Percentiles rank a stretch among this genome's conserved stretches.
Evolutionary conservation across 2,888 invertebrate species (phyloP).

Genomic region (Volucella inanis): DNA sequence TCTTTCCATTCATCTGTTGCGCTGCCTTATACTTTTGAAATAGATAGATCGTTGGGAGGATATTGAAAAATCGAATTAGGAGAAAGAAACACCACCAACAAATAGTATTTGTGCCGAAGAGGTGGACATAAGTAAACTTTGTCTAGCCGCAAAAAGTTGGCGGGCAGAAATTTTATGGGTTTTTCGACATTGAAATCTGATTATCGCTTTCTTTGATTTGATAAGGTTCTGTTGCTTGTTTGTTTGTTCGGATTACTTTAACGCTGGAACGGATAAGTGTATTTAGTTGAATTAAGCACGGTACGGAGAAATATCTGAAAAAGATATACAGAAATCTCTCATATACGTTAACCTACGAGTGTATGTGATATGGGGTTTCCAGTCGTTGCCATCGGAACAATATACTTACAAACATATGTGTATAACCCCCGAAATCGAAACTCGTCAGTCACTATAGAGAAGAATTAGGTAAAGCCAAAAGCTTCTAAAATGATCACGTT

Average conservation of each 20-base stretch:
- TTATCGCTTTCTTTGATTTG: slow-evolving; percentile 37
- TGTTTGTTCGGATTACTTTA: slow-evolving; percentile 1
- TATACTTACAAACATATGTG: no score
- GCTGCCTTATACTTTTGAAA: not conserved
- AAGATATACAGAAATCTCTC: no score
- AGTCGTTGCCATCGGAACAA: no score
- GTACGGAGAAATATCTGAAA: no score
- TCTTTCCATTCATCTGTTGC: slow-evolving; percentile 52
- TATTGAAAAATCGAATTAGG: slow-evolving; percentile 48
- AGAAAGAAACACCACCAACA: slow-evolving; percentile 7
- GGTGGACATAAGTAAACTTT: slow-evolving; percentile 14
- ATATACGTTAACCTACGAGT: no score
- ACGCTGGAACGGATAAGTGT: no score
- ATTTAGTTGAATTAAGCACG: no score
- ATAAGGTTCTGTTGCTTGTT: slow-evolving; percentile 1
- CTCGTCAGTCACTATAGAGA: no score
- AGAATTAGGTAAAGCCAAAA: no score
- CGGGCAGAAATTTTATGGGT: slow-evolving; percentile 30
- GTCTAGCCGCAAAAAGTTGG: slow-evolving; percentile 16
- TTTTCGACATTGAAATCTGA: slow-evolving; percentile 44
- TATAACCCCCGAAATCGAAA: no score
- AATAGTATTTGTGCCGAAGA: slow-evolving; percentile 26
- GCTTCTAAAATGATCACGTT: no score
- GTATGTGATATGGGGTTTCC: no score
- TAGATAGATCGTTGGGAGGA: slow-evolving; percentile 19